Percentiles rank a stretch among this genome's conserved stretches.
Conservation (phyloP, 2,113 vertebrate species). For the Paramisgurnus dabryanus region DNA sequence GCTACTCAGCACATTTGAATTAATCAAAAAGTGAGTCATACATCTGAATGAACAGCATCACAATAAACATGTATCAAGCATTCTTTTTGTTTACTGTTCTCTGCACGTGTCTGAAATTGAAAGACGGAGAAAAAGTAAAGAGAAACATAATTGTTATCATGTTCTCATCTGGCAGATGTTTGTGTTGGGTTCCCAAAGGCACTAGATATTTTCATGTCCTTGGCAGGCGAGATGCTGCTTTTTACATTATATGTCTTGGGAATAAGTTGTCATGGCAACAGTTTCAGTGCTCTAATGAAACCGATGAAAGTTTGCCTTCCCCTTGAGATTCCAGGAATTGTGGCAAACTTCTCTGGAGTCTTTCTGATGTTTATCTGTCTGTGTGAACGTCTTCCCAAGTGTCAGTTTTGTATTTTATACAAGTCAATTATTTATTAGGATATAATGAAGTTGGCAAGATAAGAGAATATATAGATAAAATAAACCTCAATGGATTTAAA, state of each 20-base stretch:
- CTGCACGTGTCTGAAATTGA: slow-evolving; percentile 1
- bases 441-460: background rate
- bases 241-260: slow-evolving; percentile 53
- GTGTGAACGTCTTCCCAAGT: background rate
- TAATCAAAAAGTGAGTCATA: slow-evolving; percentile 48
- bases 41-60: slow-evolving; percentile 37
- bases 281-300: slow-evolving; percentile 51
- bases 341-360: slow-evolving; percentile 32
- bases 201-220: slow-evolving; percentile 54
- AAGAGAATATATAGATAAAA: background rate
- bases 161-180: slow-evolving; percentile 45
- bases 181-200: slow-evolving; percentile 48
- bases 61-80: slow-evolving; percentile 22
- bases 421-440: background rate
- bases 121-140: slow-evolving; percentile 4
- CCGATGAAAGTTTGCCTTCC: slow-evolving; percentile 55
- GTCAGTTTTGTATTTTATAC: background rate
- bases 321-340: slow-evolving; percentile 40
- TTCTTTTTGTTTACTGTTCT: slow-evolving; percentile 24
- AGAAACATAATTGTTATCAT: slow-evolving; percentile 1
- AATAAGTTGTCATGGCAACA: slow-evolving; percentile 57
- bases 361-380: slow-evolving; percentile 31
- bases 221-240: slow-evolving; percentile 48
- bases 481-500: background rate
- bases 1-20: slow-evolving; percentile 26